A percentile compares a stretch with the other conserved stretches of the same genome.
These are phyloP conservation scores for Peromyscus leucopus DNA, from an alignment of 2,113 vertebrate genomes.

Conservation along the genomic window DNA sequence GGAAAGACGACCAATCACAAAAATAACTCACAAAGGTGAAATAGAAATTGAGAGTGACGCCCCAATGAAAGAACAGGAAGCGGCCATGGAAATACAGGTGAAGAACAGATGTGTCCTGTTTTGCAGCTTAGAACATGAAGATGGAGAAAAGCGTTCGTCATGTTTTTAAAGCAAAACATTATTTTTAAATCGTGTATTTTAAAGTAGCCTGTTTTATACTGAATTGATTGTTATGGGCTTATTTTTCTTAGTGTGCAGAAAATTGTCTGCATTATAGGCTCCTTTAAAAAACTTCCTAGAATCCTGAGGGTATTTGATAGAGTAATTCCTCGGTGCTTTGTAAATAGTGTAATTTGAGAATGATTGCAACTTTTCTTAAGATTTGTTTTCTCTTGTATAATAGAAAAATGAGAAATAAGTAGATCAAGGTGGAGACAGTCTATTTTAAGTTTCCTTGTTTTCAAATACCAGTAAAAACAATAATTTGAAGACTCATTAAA, in stretches of 20 bases:
- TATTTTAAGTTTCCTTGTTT: conserved; percentile 3
- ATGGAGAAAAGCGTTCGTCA: neutral
- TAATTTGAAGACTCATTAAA: conserved; percentile 39
- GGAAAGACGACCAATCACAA: conserved; percentile 97
- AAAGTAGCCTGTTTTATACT: neutral
- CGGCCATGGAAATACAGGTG: conserved; percentile 92
- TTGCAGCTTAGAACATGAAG: neutral
- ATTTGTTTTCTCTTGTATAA: neutral
- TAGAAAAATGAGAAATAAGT: neutral
- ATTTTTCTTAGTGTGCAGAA: neutral
- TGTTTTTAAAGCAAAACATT: conserved; percentile 13
- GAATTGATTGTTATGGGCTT: neutral
- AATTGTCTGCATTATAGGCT: neutral
- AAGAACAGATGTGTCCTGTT: neutral
- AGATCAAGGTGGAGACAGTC: neutral
- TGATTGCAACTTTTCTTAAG: neutral
- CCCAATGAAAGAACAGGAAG: conserved; percentile 93
- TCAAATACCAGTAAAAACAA: conserved; percentile 31
- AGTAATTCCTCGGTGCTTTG: neutral
- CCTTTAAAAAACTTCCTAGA: neutral
- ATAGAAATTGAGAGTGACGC: conserved; percentile 99
- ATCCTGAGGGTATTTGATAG: neutral
- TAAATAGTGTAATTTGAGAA: neutral
- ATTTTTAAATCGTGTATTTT: neutral
- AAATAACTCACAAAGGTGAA: conserved; percentile 99